A percentile compares a stretch with the other conserved stretches of the same genome.
These are phyloP conservation scores for Ophraella communa DNA, from an alignment of 2,888 invertebrate genomes.

Conservation along the genomic window DNA sequence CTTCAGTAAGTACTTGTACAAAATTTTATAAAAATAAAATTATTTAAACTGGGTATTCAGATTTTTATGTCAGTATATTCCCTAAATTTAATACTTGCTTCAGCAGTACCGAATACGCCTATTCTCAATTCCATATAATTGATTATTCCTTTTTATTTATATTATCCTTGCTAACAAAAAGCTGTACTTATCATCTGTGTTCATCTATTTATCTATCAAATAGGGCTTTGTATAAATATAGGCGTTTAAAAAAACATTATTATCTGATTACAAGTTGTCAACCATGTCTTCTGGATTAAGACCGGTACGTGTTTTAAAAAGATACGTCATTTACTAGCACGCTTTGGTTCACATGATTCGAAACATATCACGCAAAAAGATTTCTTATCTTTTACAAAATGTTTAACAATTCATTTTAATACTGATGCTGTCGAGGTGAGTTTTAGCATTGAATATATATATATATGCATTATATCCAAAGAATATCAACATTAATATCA, in stretches of 20 bases:
- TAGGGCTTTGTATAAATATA: not conserved
- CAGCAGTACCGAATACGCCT: too few species aligned
- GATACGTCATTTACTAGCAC: too few species aligned
- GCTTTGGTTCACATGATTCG: not conserved
- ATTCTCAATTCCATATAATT: too few species aligned
- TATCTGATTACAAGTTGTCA: not conserved
- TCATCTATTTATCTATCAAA: not conserved
- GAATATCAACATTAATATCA: too few species aligned
- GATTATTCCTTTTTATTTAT: too few species aligned
- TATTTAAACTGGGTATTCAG: too few species aligned
- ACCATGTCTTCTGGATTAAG: not conserved
- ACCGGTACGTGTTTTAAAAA: not conserved
- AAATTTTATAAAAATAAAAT: too few species aligned
- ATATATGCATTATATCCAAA: too few species aligned
- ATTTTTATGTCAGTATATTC: too few species aligned
- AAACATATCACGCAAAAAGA: constrained; percentile 20
- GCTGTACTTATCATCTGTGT: not conserved
- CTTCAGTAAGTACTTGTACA: too few species aligned
- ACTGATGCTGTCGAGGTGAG: not conserved
- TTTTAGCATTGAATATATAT: too few species aligned
- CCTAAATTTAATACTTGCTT: too few species aligned
- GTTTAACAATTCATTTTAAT: not conserved
- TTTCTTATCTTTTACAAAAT: not conserved
- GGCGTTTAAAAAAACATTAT: not conserved
- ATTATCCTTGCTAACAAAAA: not conserved